Evolutionary conservation across 2,113 vertebrate genomes (phyloP).

Genomic region (Jaculus jaculus): DNA sequence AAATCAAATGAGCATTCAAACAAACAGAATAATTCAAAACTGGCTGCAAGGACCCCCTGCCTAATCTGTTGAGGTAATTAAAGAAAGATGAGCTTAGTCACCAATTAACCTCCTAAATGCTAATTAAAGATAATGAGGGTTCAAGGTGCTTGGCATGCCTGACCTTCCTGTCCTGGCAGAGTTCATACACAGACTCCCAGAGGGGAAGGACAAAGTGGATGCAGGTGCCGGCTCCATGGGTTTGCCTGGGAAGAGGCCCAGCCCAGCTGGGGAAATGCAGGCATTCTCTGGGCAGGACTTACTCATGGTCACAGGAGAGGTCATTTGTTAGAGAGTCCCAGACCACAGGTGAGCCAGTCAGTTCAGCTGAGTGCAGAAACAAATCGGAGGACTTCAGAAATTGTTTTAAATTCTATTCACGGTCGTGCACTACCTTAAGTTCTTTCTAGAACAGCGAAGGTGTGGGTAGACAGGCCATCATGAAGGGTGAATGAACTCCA

Average conservation of each 20-base stretch:
- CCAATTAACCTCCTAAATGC: conserved; percentile 83
- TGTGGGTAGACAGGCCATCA: background rate
- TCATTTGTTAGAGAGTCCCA: background rate
- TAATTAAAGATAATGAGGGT: conserved; percentile 86
- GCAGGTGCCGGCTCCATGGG: conserved; percentile 71
- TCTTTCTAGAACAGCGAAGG: background rate
- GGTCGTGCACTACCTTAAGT: background rate
- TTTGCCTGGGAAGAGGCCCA: conserved; percentile 37
- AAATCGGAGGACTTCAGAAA: background rate
- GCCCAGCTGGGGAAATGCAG: background rate
- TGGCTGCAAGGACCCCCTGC: conserved; percentile 74
- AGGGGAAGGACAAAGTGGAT: conserved; percentile 69
- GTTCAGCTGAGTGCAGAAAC: background rate
- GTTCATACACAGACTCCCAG: conserved; percentile 49
- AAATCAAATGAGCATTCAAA: conserved; percentile 85
- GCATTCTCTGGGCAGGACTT: background rate
- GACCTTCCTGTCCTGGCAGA: conserved; percentile 75
- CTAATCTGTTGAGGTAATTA: conserved; percentile 84
- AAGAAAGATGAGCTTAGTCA: conserved; percentile 86
- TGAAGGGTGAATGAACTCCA: background rate
- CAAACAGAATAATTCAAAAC: conserved; percentile 85
- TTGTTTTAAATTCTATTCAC: background rate
- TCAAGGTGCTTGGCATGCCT: conserved; percentile 77
- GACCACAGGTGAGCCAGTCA: background rate
- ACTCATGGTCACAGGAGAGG: background rate